Evolutionary conservation across 2,797 vertebrate species (phyloP), one percentile per base, ranked within the genome.

Genomic region (Selene dorsalis): DNA sequence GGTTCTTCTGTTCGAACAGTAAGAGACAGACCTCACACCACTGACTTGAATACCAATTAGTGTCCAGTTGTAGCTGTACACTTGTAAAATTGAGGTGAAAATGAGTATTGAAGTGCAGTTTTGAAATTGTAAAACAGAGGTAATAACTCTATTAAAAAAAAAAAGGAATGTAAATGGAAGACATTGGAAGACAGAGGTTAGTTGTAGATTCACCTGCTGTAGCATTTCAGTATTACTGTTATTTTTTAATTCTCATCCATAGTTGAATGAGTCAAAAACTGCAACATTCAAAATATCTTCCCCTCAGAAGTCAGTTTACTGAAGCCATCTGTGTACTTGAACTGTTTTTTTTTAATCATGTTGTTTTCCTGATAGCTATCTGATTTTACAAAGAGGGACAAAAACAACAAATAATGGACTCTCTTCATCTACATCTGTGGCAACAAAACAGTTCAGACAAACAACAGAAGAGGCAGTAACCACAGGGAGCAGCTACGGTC

Each of bases 1-100:
- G 73, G 52, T 77, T 87, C 71, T 67, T 67, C 41, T 71, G 69
- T 82, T 64, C 18, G 50, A 73, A 73, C 59, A 56, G 62, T 69
- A 63, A 78, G 26, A 43, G 53, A 58, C 24, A 66, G 58, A 0
- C 53, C 26, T 20, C 24, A 20, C 52, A n/a, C 43, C 7, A 0
- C 14, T 20, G n/a, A 57, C 22, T 73, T 22, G 55, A 74, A 74
- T 61, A 62, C 35, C 45, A 41, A 77, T 22, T 7, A 10, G 6
- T 39, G 45, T 32, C 63, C 17, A 72, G 82, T 77, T 57, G 16
- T 63, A 57, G 72, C 5, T n/a, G 32, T 52, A 14, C 11, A 38
- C 13, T 53, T 53, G 57, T 53, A 78, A 71, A 47, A 32, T 20
- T 2, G 4, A 5, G 20, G 30, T 56, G 11, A 65, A 60, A 50